Evolutionary conservation across 2,888 invertebrate genomes (phyloP), one percentile per base, ranked within the genome.

Genomic region (Trachelus stipa): DNA sequence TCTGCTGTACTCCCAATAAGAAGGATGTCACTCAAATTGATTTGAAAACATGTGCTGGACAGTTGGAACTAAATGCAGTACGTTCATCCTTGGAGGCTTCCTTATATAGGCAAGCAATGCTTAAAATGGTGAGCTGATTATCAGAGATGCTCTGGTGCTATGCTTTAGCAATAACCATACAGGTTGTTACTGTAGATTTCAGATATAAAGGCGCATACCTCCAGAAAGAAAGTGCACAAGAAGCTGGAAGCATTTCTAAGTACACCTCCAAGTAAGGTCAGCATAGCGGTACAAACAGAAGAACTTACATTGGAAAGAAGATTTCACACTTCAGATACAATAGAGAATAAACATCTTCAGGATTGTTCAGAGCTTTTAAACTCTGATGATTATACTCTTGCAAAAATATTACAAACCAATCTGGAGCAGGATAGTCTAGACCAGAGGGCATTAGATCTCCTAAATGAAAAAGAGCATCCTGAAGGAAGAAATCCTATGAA

Each of bases 51-150:
- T 88, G 85, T 76, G 87, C 88, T 12, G 86, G 88, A 73, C 83
- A 86, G 76, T 84, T 89, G 84, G 89, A 89, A 81, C 76, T 89
- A 6, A 81, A 83, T 76, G 89, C 89, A 2, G 87, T 89, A 12
- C 81, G 83, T 77, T 84, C 85, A 12, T 87, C 89, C 12, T 81
- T 89, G 30, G 87, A 89, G 79, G 83, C 87, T 12, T 83, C 85
- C 35, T 78, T 89, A 23, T 89, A 89, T 75, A 84, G 89, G 76
- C 85, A 86, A 82, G 84, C 86, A 30, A 89, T 89, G 88, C 81
- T 88, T 23, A 87, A 87, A 85, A 80, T 89, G 84, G 89, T 88
- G 83, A 84, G 79, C 77, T 9, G 69, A 30, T 35, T 68, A 56
- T 69, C 75, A 56, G 15, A 56, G 23, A 56, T 23, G 56, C 23